A percentile compares a stretch with the other conserved stretches of the same genome.
phyloP scores from a whole-genome alignment of 2,113 vertebrate genomes.

The Phoxinus phoxinus region DNA sequence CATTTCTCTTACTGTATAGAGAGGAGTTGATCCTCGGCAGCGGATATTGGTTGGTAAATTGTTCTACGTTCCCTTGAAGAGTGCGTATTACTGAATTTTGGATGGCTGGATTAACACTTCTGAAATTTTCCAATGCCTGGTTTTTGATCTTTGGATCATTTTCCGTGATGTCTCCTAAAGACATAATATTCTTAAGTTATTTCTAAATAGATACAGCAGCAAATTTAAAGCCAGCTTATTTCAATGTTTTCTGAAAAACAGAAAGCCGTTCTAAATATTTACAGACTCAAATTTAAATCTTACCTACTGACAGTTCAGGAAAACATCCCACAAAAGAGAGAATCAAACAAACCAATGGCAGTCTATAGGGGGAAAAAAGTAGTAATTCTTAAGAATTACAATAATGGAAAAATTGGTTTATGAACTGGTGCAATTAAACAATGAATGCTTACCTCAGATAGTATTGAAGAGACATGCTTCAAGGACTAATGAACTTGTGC shows the following conservation, averaged over 20 bases:
- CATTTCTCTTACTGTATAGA: neutral
- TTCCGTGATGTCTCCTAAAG: neutral
- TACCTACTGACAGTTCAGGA: slow-evolving; percentile 9
- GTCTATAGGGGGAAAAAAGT: neutral
- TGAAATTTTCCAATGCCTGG: neutral
- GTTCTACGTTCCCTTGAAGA: neutral
- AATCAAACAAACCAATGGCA: slow-evolving; percentile 35
- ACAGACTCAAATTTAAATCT: neutral
- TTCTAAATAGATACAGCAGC: neutral
- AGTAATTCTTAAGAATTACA: neutral
- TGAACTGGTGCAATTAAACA: too few relatives aligned
- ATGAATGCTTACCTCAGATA: slow-evolving; percentile 13
- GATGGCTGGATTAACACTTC: neutral
- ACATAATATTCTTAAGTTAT: neutral
- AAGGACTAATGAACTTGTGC: neutral
- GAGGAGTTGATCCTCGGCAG: neutral
- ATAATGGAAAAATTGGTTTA: neutral
- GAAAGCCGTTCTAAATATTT: neutral
- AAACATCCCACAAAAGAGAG: slow-evolving; percentile 15
- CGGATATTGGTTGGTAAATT: neutral
- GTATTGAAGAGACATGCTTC: slow-evolving; percentile 30
- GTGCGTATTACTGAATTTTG: neutral
- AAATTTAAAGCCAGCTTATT: neutral
- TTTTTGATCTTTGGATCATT: neutral
- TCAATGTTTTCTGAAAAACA: neutral